phyloP scores from a whole-genome alignment of 2,113 vertebrate species.

The Promerops cafer region DNA sequence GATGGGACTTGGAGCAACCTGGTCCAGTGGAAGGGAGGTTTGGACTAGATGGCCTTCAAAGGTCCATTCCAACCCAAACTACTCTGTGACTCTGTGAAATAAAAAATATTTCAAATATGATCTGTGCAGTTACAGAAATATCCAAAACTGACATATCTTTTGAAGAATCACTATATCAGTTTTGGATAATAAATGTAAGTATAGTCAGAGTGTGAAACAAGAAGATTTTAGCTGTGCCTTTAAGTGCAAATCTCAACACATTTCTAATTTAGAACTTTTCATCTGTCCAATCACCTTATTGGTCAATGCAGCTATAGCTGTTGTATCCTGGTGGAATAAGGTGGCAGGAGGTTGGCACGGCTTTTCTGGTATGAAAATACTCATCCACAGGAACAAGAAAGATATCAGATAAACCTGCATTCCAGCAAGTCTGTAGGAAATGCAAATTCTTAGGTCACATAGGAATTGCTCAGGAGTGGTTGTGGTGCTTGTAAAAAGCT shows the following conservation, averaged over 20 bases:
- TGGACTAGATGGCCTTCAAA: neutral
- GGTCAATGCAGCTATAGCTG: neutral
- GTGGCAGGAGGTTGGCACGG: neutral
- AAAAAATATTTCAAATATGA: neutral
- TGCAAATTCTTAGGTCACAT: neutral
- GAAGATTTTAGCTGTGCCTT: neutral
- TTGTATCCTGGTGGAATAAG: neutral
- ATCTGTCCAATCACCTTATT: neutral
- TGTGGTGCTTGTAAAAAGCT: neutral
- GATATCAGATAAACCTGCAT: neutral
- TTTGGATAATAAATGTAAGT: neutral
- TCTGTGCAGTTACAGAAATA: neutral
- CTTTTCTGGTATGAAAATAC: neutral
- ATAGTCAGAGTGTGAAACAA: neutral
- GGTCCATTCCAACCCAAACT: neutral
- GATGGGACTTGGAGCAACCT: fast-evolving
- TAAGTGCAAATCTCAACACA: neutral
- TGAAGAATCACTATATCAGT: neutral
- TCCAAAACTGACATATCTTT: neutral
- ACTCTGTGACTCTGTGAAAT: neutral
- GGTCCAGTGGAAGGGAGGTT: neutral
- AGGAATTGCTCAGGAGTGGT: neutral
- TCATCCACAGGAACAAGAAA: neutral
- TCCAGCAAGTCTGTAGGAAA: neutral
- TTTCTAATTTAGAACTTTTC: neutral